phyloP scores from a whole-genome alignment of 1,140 invertebrate genomes.

The Sinella curviseta region DNA sequence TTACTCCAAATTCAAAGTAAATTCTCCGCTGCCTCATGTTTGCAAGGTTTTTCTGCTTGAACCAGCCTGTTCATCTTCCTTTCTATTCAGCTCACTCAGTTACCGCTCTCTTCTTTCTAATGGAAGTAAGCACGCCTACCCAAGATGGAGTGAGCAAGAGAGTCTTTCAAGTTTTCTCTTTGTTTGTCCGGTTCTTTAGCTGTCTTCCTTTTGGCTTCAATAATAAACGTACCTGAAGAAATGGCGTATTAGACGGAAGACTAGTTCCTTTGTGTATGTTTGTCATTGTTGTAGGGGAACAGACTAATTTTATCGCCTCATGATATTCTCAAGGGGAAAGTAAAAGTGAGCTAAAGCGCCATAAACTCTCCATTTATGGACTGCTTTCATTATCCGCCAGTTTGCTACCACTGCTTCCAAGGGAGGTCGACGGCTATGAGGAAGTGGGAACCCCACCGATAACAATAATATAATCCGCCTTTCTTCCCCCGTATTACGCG shows the following conservation, averaged over 20 bases:
- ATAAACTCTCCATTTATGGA: background rate
- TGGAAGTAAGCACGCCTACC: too few relatives aligned
- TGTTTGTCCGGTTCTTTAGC: background rate
- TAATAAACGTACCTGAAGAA: background rate
- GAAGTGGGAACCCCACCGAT: background rate
- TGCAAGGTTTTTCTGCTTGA: too few relatives aligned
- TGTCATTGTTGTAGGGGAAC: background rate
- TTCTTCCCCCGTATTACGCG: background rate
- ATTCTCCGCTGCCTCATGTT: too few relatives aligned
- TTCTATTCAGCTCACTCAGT: too few relatives aligned
- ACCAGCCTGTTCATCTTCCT: too few relatives aligned
- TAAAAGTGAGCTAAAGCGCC: constrained; percentile 16
- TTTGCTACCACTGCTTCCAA: background rate
- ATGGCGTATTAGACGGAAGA: background rate
- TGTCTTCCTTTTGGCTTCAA: background rate
- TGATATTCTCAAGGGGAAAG: background rate
- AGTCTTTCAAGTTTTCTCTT: background rate
- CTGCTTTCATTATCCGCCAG: background rate
- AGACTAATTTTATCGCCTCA: constrained; percentile 14
- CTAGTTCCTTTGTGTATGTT: background rate
- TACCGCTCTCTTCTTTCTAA: too few relatives aligned
- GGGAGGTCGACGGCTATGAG: too few relatives aligned
- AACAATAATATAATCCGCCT: background rate
- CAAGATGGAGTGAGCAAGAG: background rate
- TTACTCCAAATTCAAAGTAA: too few relatives aligned